These are phyloP conservation scores for Neolamprologus fasciatus DNA, from an alignment of 2,113 vertebrate species.

Conservation along the genomic window DNA sequence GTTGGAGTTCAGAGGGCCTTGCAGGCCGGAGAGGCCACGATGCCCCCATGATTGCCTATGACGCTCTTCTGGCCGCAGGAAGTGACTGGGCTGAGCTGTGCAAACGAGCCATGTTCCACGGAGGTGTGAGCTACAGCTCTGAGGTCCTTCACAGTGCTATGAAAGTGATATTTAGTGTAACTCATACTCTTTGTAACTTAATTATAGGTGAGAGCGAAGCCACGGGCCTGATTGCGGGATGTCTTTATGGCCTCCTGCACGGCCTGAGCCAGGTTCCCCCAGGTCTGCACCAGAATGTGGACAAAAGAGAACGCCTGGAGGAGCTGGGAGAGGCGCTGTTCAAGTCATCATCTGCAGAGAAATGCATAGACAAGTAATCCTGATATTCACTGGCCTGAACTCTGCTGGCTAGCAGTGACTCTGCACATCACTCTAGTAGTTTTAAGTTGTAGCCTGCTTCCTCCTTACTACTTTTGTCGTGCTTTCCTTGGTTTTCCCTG, in stretches of 20 bases:
- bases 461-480: background rate
- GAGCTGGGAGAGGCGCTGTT: constrained; percentile 80
- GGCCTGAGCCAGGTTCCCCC: constrained; percentile 77
- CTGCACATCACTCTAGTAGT: constrained; percentile 22
- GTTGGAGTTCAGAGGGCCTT: constrained; percentile 92
- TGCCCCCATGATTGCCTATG: constrained; percentile 95
- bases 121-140: constrained; percentile 72
- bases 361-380: constrained; percentile 76
- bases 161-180: background rate
- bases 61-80: constrained; percentile 83
- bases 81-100: constrained; percentile 85
- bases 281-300: constrained; percentile 81
- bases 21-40: constrained; percentile 87
- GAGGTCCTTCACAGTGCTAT: background rate
- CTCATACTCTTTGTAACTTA: background rate
- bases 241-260: constrained; percentile 85
- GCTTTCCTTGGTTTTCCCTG: background rate
- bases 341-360: constrained; percentile 80
- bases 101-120: constrained; percentile 88
- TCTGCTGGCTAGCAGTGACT: constrained; percentile 46
- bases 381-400: constrained; percentile 47
- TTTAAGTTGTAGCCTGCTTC: background rate
- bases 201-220: constrained; percentile 83
- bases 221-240: constrained; percentile 87
- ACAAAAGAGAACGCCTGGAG: constrained; percentile 78